These are phyloP conservation scores for Tangara arthus DNA, from an alignment of 2,797 vertebrate species.

Conservation along the genomic window DNA sequence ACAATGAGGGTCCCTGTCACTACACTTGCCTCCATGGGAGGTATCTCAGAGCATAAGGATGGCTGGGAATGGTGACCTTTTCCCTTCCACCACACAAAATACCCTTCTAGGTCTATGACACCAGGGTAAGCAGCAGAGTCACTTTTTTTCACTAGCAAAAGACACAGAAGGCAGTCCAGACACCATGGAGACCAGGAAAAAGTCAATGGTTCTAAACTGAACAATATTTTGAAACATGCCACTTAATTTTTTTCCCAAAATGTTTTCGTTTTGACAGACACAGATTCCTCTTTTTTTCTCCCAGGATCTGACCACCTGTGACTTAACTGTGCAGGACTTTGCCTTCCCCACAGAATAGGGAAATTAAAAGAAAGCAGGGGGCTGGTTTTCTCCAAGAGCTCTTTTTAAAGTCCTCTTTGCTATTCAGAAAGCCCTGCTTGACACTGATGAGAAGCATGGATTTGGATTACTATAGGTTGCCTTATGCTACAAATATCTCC, in stretches of 20 bases:
- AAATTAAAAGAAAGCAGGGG: not conserved
- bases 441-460: not conserved
- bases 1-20: not conserved
- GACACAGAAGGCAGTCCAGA: not conserved
- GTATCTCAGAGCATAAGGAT: not conserved
- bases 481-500: not conserved
- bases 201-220: not conserved
- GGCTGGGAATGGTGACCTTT: not conserved
- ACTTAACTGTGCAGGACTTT: not conserved
- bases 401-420: not conserved
- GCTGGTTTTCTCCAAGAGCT: not conserved
- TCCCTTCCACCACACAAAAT: not conserved
- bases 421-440: not conserved
- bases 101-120: not conserved
- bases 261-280: not conserved
- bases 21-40: accelerated
- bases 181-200: accelerated
- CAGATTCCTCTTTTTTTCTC: not conserved
- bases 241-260: not conserved
- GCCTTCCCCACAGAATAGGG: accelerated
- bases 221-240: not conserved
- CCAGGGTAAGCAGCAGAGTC: accelerated
- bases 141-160: not conserved
- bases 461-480: not conserved
- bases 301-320: not conserved